A percentile compares a stretch with the other conserved stretches of the same genome.
phyloP scores from a whole-genome alignment of 2,113 vertebrate species.

The Silurus asotus region DNA sequence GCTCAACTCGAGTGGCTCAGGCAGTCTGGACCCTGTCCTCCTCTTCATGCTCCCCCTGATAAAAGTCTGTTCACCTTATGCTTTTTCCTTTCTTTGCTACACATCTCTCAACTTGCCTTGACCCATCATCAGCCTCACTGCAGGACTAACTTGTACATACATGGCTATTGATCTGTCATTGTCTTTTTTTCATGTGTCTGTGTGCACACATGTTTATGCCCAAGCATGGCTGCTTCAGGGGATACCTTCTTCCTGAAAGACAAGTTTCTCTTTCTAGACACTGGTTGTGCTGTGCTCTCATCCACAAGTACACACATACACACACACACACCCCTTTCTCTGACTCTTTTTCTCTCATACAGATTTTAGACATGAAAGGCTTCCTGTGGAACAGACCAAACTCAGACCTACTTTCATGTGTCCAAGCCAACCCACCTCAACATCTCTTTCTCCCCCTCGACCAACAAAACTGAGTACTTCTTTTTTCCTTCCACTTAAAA shows the following conservation, averaged over 20 bases:
- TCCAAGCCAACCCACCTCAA: constrained; percentile 46
- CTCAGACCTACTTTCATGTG: constrained; percentile 71
- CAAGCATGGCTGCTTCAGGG: constrained; percentile 8
- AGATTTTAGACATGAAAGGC: constrained; percentile 72
- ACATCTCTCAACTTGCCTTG: neutral
- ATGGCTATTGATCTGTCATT: constrained; percentile 32
- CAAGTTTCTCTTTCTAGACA: constrained; percentile 21
- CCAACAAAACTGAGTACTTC: constrained; percentile 46
- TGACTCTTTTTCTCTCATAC: constrained; percentile 25
- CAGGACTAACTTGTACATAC: constrained; percentile 38
- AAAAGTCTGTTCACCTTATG: neutral
- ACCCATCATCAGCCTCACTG: constrained; percentile 39
- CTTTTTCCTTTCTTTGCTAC: neutral
- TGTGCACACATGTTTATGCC: constrained; percentile 10
- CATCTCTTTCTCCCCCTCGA: constrained; percentile 14
- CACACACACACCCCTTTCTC: neutral
- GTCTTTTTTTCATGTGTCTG: constrained; percentile 17
- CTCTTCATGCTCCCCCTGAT: neutral
- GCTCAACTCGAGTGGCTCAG: constrained; percentile 48
- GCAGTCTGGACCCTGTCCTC: constrained; percentile 36
- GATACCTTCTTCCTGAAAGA: constrained; percentile 16
- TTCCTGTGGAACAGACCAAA: constrained; percentile 60
- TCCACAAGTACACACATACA: constrained; percentile 16
- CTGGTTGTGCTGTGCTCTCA: constrained; percentile 16
- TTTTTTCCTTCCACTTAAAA: constrained; percentile 58